Base-by-base conservation (phyloP, 2,113 vertebrate species). In the Macrotus californicus region DNA sequence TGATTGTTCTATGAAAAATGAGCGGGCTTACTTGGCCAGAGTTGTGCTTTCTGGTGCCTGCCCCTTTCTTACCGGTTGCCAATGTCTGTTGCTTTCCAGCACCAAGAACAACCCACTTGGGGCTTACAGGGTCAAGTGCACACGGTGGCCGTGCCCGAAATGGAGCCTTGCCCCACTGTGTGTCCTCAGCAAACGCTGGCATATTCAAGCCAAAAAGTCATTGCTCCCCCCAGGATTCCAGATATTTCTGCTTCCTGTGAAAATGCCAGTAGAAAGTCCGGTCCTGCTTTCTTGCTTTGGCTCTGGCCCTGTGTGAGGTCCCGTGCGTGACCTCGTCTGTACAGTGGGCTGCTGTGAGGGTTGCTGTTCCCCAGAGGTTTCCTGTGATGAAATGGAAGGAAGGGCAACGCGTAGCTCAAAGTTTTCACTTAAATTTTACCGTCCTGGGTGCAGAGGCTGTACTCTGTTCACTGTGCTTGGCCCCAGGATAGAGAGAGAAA, bases 401-500 rank as follows among this genome's bases (percentile, higher is more conserved):
- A 77, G n/a, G 34, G 24, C 39, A 18, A 12, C 18, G 9, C 24
- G 46, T 31, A 19, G 26, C 43, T 64, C 75, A 46, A 61, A 66
- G 29, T 24, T 41, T 46, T 29, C 39, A 15, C 61, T 88, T 59
- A 43, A 67, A 64, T 93, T n/a, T 34, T 5, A 34, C 46, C 0
- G 1, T 26, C 50, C 18, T 22, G 13, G 39, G 41, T 34, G 24
- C 26, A 19, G 34, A 41, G 67, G 29, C 83, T 36, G 2, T n/a
- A 1, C 10, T 39, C 4, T 12, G 11, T 10, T 12, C 15, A 43
- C 29, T 48, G 64, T 29, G 48, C 5, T 26, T 48, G 72, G 19
- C 34, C 41, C 36, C 36, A 7, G 0, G 13, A 26, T 16, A 41
- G n/a, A 43, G 56, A 79, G 12, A 13, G 29, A 34, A 39, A 7